Evolutionary conservation across 1,140 invertebrate species (phyloP).

Genomic region (Nomia melanderi): DNA sequence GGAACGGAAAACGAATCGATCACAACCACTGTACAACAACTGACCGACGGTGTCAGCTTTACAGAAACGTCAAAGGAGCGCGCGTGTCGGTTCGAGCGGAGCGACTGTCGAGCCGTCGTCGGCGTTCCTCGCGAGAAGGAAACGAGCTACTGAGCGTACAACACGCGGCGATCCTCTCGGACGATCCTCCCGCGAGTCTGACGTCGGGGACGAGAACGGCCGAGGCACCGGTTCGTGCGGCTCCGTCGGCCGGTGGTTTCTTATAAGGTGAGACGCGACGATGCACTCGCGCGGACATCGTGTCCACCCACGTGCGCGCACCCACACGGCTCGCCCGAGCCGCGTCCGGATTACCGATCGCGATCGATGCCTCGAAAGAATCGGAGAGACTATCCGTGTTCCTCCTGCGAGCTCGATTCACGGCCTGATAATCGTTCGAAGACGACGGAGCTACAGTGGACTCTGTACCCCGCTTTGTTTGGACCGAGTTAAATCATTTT

Average conservation of each 20-base stretch:
- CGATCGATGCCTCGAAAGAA: not conserved
- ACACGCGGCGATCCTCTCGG: not conserved
- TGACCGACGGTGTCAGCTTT: too few relatives aligned
- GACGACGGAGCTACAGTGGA: too few relatives aligned
- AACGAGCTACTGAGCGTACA: conserved; percentile 26
- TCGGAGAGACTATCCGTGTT: not conserved
- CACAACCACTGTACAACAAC: too few relatives aligned
- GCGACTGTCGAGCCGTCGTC: not conserved
- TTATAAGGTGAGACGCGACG: conserved; percentile 49
- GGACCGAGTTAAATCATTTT: too few relatives aligned
- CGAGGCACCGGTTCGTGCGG: conserved; percentile 26
- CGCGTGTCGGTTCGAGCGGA: conserved; percentile 9
- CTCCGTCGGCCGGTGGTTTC: conserved; percentile 26
- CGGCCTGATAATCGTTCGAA: not conserved
- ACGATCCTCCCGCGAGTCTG: conserved; percentile 22
- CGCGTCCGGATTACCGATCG: not conserved
- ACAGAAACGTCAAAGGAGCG: conserved; percentile 7
- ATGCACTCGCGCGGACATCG: not conserved
- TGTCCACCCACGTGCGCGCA: conserved; percentile 38
- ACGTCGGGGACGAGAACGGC: conserved; percentile 2
- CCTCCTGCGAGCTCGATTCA: not conserved
- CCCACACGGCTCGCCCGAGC: conserved; percentile 22
- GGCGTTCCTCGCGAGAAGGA: not conserved
- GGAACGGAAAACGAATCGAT: too few relatives aligned
- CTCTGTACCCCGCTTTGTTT: too few relatives aligned